A percentile compares a stretch with the other conserved stretches of the same genome.
Conservation (phyloP, 35 echinoderm and acorn worm species). For the Patiria miniata region DNA sequence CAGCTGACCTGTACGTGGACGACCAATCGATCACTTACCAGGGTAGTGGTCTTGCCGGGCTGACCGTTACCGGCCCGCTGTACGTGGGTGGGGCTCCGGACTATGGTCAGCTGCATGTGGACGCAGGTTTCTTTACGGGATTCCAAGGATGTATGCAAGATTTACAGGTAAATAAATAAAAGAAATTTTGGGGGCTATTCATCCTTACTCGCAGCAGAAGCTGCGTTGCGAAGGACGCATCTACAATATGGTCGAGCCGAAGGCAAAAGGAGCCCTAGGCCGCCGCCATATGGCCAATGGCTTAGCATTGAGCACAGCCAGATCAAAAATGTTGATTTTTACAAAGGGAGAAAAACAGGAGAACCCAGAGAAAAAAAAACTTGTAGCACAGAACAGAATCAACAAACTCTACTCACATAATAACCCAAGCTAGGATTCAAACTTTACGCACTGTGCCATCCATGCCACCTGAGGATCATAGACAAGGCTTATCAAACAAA, state of each 20-base stretch:
- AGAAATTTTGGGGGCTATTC: background rate
- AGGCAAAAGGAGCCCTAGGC: background rate
- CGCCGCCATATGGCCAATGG: background rate
- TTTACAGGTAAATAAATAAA: conserved; percentile 59
- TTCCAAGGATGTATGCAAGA: conserved; percentile 80
- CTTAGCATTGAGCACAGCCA: background rate
- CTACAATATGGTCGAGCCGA: too few species aligned
- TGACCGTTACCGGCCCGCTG: conserved; percentile 46
- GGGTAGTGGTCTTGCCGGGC: conserved; percentile 58
- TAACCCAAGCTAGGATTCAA: too few species aligned
- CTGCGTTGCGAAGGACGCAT: too few species aligned
- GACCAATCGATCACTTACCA: conserved; percentile 10
- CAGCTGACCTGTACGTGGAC: conserved; percentile 71
- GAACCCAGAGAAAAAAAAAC: too few species aligned
- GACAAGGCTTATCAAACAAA: too few species aligned
- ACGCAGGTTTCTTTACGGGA: conserved; percentile 62
- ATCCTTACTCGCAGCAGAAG: too few species aligned
- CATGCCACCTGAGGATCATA: too few species aligned
- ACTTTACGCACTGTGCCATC: too few species aligned
- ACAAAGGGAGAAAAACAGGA: too few species aligned
- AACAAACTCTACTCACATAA: too few species aligned
- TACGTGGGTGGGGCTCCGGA: conserved; percentile 71
- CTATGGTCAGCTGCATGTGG: conserved; percentile 35
- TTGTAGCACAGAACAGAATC: too few species aligned
- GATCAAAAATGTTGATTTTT: background rate